phyloP scores from a whole-genome alignment of 2,888 invertebrate species.

The Drymonia ruficornis region DNA sequence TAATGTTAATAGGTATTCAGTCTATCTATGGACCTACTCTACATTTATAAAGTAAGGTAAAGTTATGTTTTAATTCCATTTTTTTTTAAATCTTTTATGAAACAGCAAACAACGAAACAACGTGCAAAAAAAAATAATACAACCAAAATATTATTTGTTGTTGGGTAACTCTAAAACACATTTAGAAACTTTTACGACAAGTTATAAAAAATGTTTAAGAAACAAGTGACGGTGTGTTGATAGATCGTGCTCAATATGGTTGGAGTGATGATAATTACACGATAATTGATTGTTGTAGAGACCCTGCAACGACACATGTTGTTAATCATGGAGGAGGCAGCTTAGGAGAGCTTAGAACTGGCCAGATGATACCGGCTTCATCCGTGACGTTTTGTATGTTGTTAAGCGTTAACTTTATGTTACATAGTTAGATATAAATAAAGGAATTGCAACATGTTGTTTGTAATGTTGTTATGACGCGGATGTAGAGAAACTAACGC shows the following conservation, averaged over 20 bases:
- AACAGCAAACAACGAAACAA: background rate
- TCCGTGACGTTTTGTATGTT: constrained; percentile 1
- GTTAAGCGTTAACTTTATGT: too few species aligned
- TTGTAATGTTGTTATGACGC: too few species aligned
- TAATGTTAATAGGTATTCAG: too few species aligned
- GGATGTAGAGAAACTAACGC: too few species aligned
- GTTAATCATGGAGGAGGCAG: constrained; percentile 13
- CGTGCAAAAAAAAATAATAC: background rate
- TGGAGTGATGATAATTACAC: constrained; percentile 16
- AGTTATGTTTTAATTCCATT: too few species aligned
- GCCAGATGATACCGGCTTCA: constrained; percentile 19
- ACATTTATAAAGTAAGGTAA: too few species aligned
- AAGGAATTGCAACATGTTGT: too few species aligned
- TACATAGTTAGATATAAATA: too few species aligned
- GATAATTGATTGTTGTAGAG: constrained; percentile 23
- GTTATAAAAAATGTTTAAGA: constrained; percentile 16
- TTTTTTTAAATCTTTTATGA: too few species aligned
- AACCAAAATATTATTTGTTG: background rate
- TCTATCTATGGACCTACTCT: too few species aligned
- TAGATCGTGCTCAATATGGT: constrained; percentile 17
- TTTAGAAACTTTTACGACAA: constrained; percentile 11
- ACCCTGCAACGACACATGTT: constrained; percentile 16
- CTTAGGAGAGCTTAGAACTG: background rate
- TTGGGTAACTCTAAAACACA: constrained; percentile 11
- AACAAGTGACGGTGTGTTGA: constrained; percentile 31